phyloP scores from a whole-genome alignment of 64 coral and sea anemone species.

The Pocillopora damicornis region DNA sequence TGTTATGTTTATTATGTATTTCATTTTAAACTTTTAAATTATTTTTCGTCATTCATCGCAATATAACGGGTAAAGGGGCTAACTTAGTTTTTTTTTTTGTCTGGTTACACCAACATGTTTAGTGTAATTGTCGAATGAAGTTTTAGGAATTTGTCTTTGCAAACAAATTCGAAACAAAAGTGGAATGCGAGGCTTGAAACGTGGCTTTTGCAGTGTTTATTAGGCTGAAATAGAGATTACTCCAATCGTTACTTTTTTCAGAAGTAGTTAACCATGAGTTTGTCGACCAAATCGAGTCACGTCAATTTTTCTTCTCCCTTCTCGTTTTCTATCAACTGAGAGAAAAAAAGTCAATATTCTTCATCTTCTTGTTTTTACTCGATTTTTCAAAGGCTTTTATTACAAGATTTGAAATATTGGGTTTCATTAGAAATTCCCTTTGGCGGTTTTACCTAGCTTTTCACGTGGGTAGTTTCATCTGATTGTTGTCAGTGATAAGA shows the following conservation, averaged over 20 bases:
- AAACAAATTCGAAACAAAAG: not conserved
- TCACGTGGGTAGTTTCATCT: not conserved
- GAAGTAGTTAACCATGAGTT: not conserved
- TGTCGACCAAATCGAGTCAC: not conserved
- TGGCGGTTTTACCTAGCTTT: not conserved
- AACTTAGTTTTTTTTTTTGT: not conserved
- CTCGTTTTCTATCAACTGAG: not conserved
- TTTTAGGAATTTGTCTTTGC: not conserved
- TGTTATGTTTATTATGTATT: not conserved
- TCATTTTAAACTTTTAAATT: not conserved
- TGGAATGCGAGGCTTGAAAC: not conserved
- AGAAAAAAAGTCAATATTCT: not conserved
- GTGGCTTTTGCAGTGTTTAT: not conserved
- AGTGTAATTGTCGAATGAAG: slow-evolving; percentile 2
- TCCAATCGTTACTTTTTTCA: not conserved
- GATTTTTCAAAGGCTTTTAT: not conserved
- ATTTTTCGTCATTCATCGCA: no score
- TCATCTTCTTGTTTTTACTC: not conserved
- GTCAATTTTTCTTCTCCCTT: not conserved
- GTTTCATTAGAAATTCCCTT: slow-evolving; percentile 10
- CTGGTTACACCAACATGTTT: not conserved
- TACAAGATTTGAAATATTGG: not conserved
- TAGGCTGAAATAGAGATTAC: not conserved
- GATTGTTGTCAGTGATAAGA: not conserved
- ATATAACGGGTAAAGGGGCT: no score